Conservation (phyloP, 2,113 vertebrate genomes). For the Nerophis lumbriciformis region DNA sequence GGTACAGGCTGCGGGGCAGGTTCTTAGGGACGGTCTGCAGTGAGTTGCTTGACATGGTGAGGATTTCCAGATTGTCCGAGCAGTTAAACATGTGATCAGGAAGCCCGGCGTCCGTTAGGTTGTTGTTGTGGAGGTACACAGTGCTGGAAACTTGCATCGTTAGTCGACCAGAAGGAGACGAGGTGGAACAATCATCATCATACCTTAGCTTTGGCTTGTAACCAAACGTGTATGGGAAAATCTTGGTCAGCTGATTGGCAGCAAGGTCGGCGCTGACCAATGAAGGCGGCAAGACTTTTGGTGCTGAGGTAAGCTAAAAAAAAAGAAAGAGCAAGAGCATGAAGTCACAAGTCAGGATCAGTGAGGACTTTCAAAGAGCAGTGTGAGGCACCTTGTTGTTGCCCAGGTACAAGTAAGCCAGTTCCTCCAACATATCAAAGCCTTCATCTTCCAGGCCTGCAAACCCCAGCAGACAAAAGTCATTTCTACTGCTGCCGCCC, state of each 20-base stretch:
- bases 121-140: slow-evolving; percentile 98
- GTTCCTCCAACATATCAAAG: slow-evolving; percentile 85
- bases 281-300: slow-evolving; percentile 82
- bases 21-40: slow-evolving; percentile 85
- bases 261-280: slow-evolving; percentile 95
- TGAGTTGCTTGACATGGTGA: slow-evolving; percentile 97
- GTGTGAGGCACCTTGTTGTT: slow-evolving; percentile 87
- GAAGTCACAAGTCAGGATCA: neutral
- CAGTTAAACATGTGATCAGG: slow-evolving; percentile 89
- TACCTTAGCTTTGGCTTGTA: slow-evolving; percentile 91
- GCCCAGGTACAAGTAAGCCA: slow-evolving; percentile 94
- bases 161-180: neutral
- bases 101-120: slow-evolving; percentile 86
- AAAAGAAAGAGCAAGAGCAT: slow-evolving; percentile 33
- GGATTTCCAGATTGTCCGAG: slow-evolving; percentile 85
- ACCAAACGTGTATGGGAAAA: slow-evolving; percentile 93
- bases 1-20: slow-evolving; percentile 83
- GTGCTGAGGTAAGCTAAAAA: slow-evolving; percentile 83
- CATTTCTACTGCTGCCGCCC: neutral
- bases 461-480: slow-evolving; percentile 1
- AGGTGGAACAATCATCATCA: slow-evolving; percentile 9
- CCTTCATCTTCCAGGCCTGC: slow-evolving; percentile 88
- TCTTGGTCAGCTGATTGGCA: slow-evolving; percentile 89
- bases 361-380: neutral
- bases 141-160: slow-evolving; percentile 71